Evolutionary conservation across 1,140 invertebrate genomes (phyloP).

Genomic region (Prorops nasuta): DNA sequence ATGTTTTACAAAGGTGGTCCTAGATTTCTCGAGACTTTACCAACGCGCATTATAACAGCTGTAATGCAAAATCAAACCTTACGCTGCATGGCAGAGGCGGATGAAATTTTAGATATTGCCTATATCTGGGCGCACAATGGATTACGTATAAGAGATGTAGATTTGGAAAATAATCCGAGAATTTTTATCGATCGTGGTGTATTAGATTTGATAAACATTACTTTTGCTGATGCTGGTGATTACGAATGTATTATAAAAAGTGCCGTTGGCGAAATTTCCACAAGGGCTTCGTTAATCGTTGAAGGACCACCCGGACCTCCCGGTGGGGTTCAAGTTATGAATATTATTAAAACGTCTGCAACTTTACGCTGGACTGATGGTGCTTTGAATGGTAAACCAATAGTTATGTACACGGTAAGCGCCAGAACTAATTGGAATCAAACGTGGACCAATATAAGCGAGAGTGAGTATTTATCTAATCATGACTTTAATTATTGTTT

Average conservation of each 20-base stretch:
- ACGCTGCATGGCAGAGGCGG: conserved; percentile 76
- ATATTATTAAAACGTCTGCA: conserved; percentile 73
- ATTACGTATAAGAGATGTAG: conserved; percentile 70
- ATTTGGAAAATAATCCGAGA: conserved; percentile 50
- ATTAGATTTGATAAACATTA: conserved; percentile 78
- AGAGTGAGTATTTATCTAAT: conserved; percentile 52
- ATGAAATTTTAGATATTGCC: conserved; percentile 81
- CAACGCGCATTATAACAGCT: conserved; percentile 63
- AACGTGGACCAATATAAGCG: conserved; percentile 74
- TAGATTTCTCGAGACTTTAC: conserved; percentile 67
- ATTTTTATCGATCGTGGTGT: conserved; percentile 67
- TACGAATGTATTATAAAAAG: conserved; percentile 89
- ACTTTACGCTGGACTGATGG: conserved; percentile 88
- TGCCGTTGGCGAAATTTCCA: conserved; percentile 77
- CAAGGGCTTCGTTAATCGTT: conserved; percentile 70
- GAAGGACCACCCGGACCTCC: conserved; percentile 84
- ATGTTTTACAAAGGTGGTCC: conserved; percentile 63
- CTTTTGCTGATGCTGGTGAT: conserved; percentile 80
- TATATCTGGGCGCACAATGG: conserved; percentile 91
- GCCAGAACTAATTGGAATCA: conserved; percentile 84
- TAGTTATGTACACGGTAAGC: conserved; percentile 75
- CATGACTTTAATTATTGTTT: background rate
- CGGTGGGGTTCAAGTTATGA: conserved; percentile 74
- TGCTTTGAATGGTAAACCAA: conserved; percentile 75
- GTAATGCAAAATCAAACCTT: conserved; percentile 73